Conservation (phyloP, 2,113 vertebrate species). For the Chionis minor region DNA sequence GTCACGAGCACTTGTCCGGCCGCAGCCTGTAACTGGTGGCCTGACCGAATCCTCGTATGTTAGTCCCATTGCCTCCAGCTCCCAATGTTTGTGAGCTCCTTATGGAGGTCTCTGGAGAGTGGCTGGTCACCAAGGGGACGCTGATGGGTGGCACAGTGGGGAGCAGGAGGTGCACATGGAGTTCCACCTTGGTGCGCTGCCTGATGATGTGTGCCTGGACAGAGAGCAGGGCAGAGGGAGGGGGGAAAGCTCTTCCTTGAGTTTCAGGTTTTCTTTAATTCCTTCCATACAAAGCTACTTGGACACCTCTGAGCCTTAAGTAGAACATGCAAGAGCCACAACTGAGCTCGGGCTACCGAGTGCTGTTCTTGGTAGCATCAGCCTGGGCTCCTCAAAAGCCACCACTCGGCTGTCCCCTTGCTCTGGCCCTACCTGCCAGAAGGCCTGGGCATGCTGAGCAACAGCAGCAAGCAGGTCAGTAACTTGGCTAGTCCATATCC, state of each 20-base stretch:
- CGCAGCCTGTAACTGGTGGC: not conserved
- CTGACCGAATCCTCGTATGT: accelerated
- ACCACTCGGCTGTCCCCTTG: not conserved
- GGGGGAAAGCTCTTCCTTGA: not conserved
- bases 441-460: not conserved
- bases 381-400: not conserved
- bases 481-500: not conserved
- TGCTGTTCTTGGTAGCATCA: not conserved
- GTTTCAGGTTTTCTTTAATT: not conserved
- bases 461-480: not conserved
- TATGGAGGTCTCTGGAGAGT: not conserved
- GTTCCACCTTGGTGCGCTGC: too few species aligned
- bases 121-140: accelerated
- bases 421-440: accelerated
- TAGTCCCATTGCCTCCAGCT: not conserved
- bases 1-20: too few species aligned
- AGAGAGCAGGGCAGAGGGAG: not conserved
- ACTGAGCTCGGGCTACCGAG: accelerated
- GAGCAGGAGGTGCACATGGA: not conserved
- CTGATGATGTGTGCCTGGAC: accelerated
- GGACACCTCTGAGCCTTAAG: not conserved
- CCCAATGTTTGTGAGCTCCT: not conserved
- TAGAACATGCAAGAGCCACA: not conserved
- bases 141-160: not conserved
- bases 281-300: not conserved